Evolutionary conservation across 2,888 invertebrate genomes (phyloP).

Genomic region (Steinernema carpocapsae): DNA sequence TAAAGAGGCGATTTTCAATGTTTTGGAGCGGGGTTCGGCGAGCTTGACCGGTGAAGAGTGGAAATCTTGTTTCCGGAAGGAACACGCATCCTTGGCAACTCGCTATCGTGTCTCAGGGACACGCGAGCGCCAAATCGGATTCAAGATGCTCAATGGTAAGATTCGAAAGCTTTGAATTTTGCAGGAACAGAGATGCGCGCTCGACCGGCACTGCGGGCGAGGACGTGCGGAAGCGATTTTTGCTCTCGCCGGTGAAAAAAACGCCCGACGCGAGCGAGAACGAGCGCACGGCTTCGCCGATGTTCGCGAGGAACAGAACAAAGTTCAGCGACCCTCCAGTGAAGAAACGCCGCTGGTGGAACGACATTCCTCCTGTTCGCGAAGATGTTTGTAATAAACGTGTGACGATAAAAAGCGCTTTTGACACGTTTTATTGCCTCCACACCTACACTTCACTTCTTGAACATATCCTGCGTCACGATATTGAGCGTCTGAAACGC

Average conservation of each 20-base stretch:
- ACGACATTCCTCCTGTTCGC: conserved; percentile 5
- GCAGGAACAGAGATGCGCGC: too few relatives aligned
- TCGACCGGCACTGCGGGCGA: conserved; percentile 43
- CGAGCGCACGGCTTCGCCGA: background rate
- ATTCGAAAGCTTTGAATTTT: too few relatives aligned
- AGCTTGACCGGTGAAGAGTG: conserved; percentile 59
- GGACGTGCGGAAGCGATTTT: conserved; percentile 55
- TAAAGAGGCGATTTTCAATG: conserved; percentile 62
- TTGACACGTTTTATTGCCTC: too few relatives aligned
- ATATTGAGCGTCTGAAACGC: too few relatives aligned
- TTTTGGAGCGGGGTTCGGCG: conserved; percentile 63
- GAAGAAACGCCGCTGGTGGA: conserved; percentile 23
- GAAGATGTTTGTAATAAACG: too few relatives aligned
- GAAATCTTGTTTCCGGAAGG: conserved; percentile 46
- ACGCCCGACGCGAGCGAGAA: background rate
- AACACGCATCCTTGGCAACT: conserved; percentile 48
- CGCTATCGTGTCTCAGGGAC: too few relatives aligned
- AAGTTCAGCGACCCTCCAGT: background rate
- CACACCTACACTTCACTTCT: too few relatives aligned
- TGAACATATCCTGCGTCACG: too few relatives aligned
- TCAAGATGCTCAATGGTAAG: too few relatives aligned
- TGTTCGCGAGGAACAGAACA: background rate
- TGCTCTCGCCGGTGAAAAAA: conserved; percentile 44
- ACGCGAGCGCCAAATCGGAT: too few relatives aligned
- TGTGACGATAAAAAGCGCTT: too few relatives aligned